A percentile compares a stretch with the other conserved stretches of the same genome.
These are phyloP conservation scores for Barnardius zonarius DNA, from an alignment of 2,113 vertebrate genomes.

Conservation along the genomic window DNA sequence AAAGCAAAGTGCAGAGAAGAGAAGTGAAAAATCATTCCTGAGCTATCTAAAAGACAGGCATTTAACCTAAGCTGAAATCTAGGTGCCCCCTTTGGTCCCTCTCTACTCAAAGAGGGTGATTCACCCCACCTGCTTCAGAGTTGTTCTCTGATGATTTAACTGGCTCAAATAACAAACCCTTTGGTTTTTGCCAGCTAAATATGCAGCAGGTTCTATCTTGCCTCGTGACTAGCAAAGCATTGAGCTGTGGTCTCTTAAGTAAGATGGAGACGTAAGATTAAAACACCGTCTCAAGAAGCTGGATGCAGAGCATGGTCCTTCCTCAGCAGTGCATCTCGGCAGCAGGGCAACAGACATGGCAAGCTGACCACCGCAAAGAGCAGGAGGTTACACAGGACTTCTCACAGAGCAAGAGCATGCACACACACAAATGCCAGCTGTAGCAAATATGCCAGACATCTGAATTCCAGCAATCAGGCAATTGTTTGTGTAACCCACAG, in stretches of 20 bases:
- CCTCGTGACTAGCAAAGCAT: neutral
- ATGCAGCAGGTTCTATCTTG: neutral
- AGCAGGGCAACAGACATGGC: rapidly evolving
- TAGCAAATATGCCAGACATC: neutral
- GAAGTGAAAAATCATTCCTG: neutral
- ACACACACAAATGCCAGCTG: neutral
- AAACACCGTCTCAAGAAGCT: neutral
- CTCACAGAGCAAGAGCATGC: neutral
- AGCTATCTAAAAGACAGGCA: neutral
- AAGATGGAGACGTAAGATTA: neutral
- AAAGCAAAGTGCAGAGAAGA: neutral
- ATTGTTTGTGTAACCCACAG: constrained; percentile 7
- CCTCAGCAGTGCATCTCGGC: neutral
- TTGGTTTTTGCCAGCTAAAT: neutral
- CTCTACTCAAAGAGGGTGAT: neutral
- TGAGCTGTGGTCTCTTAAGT: neutral
- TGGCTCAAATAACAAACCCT: neutral
- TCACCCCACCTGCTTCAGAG: neutral
- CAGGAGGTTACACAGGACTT: neutral
- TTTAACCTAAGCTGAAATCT: neutral
- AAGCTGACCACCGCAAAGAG: neutral
- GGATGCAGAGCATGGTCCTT: neutral
- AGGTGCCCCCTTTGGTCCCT: neutral
- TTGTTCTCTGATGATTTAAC: neutral
- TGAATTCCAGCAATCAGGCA: neutral